Conservation (phyloP, 2,797 vertebrate species). For the Petrocephalus sullivani region DNA sequence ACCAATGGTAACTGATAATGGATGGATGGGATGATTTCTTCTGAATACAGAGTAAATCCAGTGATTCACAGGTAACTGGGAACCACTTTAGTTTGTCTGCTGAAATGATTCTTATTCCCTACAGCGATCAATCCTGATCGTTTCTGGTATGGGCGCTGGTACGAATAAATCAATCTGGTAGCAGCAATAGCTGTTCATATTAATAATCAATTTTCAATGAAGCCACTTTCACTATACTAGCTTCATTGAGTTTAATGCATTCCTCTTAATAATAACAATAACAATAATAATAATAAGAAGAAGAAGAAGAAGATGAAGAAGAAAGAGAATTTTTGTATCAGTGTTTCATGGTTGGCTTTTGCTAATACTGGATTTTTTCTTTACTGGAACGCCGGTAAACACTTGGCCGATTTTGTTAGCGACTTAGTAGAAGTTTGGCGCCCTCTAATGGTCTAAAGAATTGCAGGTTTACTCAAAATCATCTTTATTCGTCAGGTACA, state of each 20-base stretch:
- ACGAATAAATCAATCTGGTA: background rate
- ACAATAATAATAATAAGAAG: too few relatives aligned
- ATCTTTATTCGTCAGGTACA: background rate
- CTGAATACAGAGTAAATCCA: background rate
- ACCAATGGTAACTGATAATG: background rate
- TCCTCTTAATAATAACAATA: background rate
- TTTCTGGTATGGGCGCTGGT: background rate
- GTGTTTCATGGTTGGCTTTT: background rate
- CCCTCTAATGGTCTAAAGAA: background rate
- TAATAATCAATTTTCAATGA: background rate
- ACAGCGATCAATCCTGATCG: background rate
- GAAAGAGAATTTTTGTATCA: background rate
- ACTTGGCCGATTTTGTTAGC: background rate
- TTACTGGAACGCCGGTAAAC: background rate
- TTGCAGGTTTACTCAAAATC: background rate
- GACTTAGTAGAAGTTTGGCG: background rate
- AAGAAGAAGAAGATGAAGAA: too few relatives aligned
- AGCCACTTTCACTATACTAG: background rate
- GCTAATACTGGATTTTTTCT: background rate
- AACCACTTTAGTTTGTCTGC: background rate
- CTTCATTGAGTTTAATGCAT: background rate
- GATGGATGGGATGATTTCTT: background rate
- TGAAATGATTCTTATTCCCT: background rate
- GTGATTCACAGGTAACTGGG: background rate
- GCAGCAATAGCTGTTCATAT: background rate